Base-by-base conservation (phyloP, 2,888 invertebrate species). In the Volucella inflata region DNA sequence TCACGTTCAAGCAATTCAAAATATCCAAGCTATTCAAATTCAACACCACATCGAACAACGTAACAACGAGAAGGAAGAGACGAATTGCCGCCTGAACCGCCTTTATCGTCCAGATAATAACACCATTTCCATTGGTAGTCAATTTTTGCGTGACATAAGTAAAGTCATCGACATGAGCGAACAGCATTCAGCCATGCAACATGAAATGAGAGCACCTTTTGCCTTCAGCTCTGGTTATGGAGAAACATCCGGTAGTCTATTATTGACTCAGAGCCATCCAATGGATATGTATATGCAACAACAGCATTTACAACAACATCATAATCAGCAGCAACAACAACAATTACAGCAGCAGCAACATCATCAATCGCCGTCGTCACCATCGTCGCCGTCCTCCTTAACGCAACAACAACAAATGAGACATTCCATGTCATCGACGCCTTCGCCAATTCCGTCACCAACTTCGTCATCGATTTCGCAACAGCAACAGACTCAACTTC, bases 231-330 rank as follows among this genome's bases (percentile, higher is more conserved):
- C 85, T 51, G 76, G 67, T 48, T 72, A 77, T 17, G 81, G 81
- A 44, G 85, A 85, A 1, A 64, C 85, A 72, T 62, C 85, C 38
- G 68, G 76, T 44, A 71, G 78, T 42, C 50, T 87, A 16, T 44
- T 82, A 48, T 11, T 83, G 53, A 84, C 71, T 81, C 80, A 87
- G 48, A 83, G 60, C 50, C 78, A 89, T 88, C 89, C 90, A 51
- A 88, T 90, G 88, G 90, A 91, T 70, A 80, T 90, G 60, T 89
- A 89, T 88, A 87, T 88, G 10, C 88, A 88, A 74, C 89, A 89
- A 60, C 88, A 88, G 51, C 89, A 89, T 50, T 55, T 83, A 64
- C 76, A 87, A 62, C 70, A 82, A 48, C 85, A 87, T 21, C 80
- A 80, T 59, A 87, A 84, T 46, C 78, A 78, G 50, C 81, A 84